phyloP scores from a whole-genome alignment of 2,888 invertebrate species.

The Resseliella maxima region DNA sequence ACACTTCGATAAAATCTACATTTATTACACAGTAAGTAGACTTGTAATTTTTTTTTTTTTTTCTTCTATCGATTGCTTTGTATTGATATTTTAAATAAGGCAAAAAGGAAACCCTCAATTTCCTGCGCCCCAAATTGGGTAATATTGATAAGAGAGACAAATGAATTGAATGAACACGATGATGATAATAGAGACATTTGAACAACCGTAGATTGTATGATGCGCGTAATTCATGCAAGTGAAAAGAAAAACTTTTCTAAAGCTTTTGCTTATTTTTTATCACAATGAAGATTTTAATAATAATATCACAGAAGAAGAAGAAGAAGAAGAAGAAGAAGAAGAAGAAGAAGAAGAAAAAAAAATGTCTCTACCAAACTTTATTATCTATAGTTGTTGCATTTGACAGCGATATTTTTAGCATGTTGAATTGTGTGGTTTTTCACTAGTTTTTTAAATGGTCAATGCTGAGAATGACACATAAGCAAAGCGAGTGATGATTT shows the following conservation, averaged over 20 bases:
- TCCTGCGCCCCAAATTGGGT: neutral
- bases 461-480: no score
- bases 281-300: neutral
- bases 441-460: no score
- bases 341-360: no score
- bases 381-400: no score
- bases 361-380: no score
- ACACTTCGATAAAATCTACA: neutral
- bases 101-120: neutral
- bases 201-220: neutral
- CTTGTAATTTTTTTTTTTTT: neutral
- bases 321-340: no score
- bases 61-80: neutral
- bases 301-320: neutral
- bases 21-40: neutral
- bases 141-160: neutral
- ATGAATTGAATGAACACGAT: neutral
- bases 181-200: no score
- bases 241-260: neutral
- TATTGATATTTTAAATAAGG: neutral
- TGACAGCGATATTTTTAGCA: no score
- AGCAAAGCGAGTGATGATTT: neutral
- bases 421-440: no score
- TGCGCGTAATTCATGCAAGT: neutral
- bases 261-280: neutral